phyloP scores from a whole-genome alignment of 1,140 invertebrate genomes.

The Drosophila fuyamai region DNA sequence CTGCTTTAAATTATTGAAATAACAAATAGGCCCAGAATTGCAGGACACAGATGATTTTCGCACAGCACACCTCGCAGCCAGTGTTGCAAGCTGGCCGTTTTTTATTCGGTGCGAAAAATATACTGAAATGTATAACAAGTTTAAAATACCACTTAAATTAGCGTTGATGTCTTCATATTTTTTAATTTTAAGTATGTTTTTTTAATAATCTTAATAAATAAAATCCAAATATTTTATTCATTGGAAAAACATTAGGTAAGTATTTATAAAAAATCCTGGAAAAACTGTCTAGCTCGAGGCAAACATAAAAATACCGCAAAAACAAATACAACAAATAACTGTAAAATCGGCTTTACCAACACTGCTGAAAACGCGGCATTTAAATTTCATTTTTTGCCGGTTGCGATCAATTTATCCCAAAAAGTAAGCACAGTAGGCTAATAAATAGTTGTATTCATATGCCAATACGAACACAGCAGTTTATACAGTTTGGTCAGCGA shows the following conservation, averaged over 20 bases:
- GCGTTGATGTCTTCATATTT: not conserved
- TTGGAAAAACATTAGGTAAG: not conserved
- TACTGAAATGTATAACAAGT: not conserved
- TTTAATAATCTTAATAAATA: too few species aligned
- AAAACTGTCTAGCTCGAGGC: too few species aligned
- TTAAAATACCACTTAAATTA: not conserved
- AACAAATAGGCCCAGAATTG: conserved; percentile 14
- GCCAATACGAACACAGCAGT: not conserved
- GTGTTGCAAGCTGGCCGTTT: not conserved
- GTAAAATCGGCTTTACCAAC: not conserved
- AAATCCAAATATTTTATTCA: not conserved
- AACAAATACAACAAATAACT: not conserved
- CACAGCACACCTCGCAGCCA: conserved; percentile 13
- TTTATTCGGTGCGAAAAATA: not conserved
- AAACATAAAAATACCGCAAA: not conserved
- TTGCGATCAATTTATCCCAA: not conserved
- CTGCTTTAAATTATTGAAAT: conserved; percentile 1
- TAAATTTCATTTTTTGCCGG: not conserved
- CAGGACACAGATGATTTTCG: conserved; percentile 14
- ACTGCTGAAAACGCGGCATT: not conserved
- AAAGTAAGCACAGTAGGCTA: not conserved
- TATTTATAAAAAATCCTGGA: not conserved
- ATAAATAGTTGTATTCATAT: not conserved
- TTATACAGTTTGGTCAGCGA: not conserved
- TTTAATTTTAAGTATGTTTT: too few species aligned